phyloP scores from a whole-genome alignment of 2,797 vertebrate species.

The Chaetophractus vellerosus region DNA sequence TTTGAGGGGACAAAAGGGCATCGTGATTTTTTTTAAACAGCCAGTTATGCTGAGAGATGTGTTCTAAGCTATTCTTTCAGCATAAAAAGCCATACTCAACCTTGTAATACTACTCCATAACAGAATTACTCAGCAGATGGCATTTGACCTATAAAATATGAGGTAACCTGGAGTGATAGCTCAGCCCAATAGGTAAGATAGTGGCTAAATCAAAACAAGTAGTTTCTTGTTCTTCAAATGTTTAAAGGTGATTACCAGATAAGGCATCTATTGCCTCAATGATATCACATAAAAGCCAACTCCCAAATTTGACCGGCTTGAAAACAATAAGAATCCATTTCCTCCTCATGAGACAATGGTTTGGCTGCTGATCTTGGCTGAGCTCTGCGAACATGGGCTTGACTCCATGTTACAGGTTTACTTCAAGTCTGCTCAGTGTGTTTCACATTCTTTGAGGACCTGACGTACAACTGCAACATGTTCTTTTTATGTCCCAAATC shows the following conservation, averaged over 20 bases:
- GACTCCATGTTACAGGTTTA: rapidly evolving
- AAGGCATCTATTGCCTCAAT: neutral
- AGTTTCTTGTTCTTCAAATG: neutral
- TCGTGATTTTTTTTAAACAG: neutral
- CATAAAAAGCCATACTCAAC: neutral
- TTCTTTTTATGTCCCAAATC: neutral
- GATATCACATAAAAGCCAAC: neutral
- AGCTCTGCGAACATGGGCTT: neutral
- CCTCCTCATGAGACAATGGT: neutral
- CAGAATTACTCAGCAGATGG: neutral
- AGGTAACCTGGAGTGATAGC: neutral
- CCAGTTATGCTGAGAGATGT: neutral
- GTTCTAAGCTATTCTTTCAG: neutral
- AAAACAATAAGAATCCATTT: neutral
- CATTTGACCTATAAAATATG: neutral
- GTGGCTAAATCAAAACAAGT: neutral
- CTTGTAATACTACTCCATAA: neutral
- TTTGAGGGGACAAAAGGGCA: neutral
- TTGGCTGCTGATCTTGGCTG: neutral
- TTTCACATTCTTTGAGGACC: neutral
- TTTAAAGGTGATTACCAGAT: neutral
- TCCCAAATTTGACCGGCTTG: neutral
- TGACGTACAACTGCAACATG: neutral
- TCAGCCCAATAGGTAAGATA: neutral
- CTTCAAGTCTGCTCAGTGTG: neutral